Conservation (phyloP, 2,797 vertebrate genomes). For the Hippopotamyrus pictus region DNA sequence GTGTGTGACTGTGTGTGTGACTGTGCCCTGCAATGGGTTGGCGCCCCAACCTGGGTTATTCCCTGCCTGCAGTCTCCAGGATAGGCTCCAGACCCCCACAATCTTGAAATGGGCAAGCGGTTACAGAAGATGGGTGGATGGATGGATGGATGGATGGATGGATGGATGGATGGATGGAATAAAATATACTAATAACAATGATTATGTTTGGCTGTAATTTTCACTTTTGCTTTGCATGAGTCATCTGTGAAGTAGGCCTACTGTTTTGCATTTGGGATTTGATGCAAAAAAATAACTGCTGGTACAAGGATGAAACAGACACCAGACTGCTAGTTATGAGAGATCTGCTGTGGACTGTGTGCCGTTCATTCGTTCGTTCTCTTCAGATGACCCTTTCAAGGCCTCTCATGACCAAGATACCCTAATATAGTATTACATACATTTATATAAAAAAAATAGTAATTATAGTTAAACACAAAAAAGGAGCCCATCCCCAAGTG, state of each 20-base stretch:
- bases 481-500: background rate
- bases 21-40: background rate
- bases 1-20: background rate
- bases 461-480: background rate
- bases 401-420: background rate
- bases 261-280: background rate
- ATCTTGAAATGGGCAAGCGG: background rate
- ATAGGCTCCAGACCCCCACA: background rate
- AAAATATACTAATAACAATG: background rate
- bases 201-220: background rate
- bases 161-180: background rate
- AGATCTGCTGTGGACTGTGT: background rate
- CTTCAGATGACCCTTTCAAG: background rate
- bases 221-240: background rate
- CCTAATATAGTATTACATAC: background rate
- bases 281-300: background rate
- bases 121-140: background rate
- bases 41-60: background rate
- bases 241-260: background rate
- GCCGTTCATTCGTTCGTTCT: background rate
- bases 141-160: too few species aligned
- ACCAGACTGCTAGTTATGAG: background rate
- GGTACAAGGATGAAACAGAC: background rate
- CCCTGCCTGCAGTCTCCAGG: background rate
- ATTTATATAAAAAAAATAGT: too few species aligned